Conservation (phyloP, 2,797 vertebrate genomes). For the Microchirus variegatus region DNA sequence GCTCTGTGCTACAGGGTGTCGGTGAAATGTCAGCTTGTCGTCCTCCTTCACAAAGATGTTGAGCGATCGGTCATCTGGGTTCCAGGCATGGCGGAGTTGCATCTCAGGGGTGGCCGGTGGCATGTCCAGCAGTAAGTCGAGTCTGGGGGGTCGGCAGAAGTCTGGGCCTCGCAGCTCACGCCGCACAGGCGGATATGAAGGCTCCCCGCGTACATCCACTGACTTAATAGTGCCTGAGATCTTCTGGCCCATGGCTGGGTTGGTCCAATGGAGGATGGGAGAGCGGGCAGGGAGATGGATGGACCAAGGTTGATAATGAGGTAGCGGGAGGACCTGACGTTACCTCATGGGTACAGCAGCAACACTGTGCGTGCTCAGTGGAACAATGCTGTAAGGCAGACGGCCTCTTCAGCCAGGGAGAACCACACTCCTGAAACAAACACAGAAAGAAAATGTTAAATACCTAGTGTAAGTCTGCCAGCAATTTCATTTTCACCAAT, state of each 20-base stretch:
- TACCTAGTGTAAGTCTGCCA: no score
- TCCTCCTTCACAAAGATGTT: constrained; percentile 99
- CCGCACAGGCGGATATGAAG: constrained; percentile 90
- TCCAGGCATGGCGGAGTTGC: constrained; percentile 94
- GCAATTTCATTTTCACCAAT: no score
- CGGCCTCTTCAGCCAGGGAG: constrained; percentile 37
- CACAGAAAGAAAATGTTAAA: constrained; percentile 4
- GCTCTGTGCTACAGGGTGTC: constrained; percentile 97
- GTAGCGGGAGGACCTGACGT: constrained; percentile 54
- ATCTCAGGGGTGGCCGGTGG: constrained; percentile 84
- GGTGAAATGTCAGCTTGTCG: constrained; percentile 94
- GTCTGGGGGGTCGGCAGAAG: constrained; percentile 90
- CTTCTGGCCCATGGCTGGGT: constrained; percentile 96
- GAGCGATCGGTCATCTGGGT: constrained; percentile 94
- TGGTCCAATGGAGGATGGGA: constrained; percentile 50
- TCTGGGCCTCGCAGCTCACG: constrained; percentile 89
- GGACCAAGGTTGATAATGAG: constrained; percentile 60
- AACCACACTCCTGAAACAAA: constrained; percentile 62
- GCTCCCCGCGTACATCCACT: constrained; percentile 93
- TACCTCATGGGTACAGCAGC: constrained; percentile 72
- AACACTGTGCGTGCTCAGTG: constrained; percentile 23
- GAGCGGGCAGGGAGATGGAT: constrained; percentile 50
- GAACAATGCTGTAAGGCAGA: constrained; percentile 23
- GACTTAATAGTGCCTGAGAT: constrained; percentile 98
- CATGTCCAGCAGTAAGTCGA: constrained; percentile 97